phyloP scores from a whole-genome alignment of 2,113 vertebrate genomes.

The Guaruba guarouba region DNA sequence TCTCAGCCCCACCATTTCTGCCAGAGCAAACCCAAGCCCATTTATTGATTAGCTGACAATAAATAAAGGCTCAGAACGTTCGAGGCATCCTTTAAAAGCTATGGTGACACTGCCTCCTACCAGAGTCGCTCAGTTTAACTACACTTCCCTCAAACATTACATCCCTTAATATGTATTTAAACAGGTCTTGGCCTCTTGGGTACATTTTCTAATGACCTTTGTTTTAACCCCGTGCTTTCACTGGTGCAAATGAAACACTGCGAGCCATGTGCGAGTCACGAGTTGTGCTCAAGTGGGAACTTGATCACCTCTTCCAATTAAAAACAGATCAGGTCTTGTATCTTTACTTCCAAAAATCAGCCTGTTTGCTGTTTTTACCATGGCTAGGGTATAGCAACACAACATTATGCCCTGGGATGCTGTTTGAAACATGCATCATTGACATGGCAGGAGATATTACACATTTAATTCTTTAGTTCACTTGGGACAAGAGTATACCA shows the following conservation, averaged over 20 bases:
- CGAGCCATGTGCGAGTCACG: not conserved
- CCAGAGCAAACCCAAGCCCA: not conserved
- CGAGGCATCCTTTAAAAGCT: not conserved
- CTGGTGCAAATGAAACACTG: not conserved
- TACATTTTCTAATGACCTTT: constrained; percentile 29
- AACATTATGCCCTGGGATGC: not conserved
- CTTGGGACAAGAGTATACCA: fast-evolving
- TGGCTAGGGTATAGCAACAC: not conserved
- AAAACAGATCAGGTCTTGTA: not conserved
- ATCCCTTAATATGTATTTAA: constrained; percentile 27
- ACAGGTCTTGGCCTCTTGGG: not conserved
- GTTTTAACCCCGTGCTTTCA: not conserved
- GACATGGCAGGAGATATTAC: not conserved
- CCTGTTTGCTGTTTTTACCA: not conserved
- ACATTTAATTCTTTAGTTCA: not conserved
- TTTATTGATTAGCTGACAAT: constrained; percentile 2
- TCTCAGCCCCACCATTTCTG: not conserved
- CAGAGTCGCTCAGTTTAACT: not conserved
- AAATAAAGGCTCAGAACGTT: not conserved
- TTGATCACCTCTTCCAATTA: not conserved
- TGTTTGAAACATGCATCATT: not conserved
- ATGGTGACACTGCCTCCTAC: not conserved
- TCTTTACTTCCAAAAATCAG: not conserved
- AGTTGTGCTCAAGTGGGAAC: not conserved
- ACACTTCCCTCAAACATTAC: not conserved